phyloP scores from a whole-genome alignment of 1,140 invertebrate genomes.

The Drosophila insularis region DNA sequence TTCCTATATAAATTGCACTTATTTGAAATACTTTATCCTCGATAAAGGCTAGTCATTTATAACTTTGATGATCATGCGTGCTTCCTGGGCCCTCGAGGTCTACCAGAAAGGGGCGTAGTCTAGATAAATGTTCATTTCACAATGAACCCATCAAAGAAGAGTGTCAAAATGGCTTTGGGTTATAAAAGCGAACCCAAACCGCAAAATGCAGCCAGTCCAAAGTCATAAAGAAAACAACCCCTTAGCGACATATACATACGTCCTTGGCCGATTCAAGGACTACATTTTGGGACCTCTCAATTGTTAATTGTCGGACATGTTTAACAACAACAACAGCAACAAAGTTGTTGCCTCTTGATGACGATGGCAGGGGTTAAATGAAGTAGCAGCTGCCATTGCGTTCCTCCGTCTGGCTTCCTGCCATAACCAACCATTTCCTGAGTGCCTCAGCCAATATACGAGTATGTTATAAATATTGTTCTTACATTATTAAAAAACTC shows the following conservation, averaged over 20 bases:
- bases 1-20: no score
- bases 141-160: slow-evolving; percentile 60
- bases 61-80: slow-evolving; percentile 2
- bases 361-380: slow-evolving; percentile 19
- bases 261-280: slow-evolving; percentile 11
- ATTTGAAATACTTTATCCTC: no score
- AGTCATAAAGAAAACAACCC: slow-evolving; percentile 28
- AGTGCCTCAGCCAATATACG: slow-evolving; percentile 18
- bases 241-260: background rate
- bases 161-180: slow-evolving; percentile 69
- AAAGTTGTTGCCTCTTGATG: slow-evolving; percentile 21
- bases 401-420: slow-evolving; percentile 6
- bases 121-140: slow-evolving; percentile 56
- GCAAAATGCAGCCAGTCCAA: slow-evolving; percentile 5
- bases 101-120: slow-evolving; percentile 46
- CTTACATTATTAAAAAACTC: slow-evolving; percentile 33
- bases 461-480: slow-evolving; percentile 30
- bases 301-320: slow-evolving; percentile 70
- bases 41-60: background rate
- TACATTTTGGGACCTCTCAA: slow-evolving; percentile 39
- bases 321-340: slow-evolving; percentile 45
- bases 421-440: slow-evolving; percentile 54
- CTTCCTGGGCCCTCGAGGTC: slow-evolving; percentile 28
- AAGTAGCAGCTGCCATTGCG: slow-evolving; percentile 53
- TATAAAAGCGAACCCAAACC: slow-evolving; percentile 21